phyloP scores from a whole-genome alignment of 1,140 invertebrate species.

The Lepidurus packardi region DNA sequence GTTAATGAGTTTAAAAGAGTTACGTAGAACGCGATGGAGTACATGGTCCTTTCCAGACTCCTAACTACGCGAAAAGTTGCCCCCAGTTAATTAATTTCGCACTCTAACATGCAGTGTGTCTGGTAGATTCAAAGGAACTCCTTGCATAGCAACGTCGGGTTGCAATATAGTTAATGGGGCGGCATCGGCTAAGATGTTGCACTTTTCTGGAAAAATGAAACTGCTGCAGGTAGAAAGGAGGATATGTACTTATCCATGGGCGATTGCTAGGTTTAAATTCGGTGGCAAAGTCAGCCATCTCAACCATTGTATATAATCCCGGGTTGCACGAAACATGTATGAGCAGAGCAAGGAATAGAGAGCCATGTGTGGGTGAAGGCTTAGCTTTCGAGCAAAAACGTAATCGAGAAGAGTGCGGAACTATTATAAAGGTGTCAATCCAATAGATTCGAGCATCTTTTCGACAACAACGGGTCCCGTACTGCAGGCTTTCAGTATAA shows the following conservation, averaged over 20 bases:
- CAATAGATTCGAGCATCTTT: not conserved
- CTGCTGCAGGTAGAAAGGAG: too few relatives aligned
- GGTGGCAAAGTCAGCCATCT: too few relatives aligned
- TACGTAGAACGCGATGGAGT: not conserved
- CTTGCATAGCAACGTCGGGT: not conserved
- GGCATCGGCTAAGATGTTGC: not conserved
- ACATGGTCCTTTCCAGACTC: not conserved
- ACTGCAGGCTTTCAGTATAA: not conserved
- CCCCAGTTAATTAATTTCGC: not conserved
- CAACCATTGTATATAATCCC: not conserved
- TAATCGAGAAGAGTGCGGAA: constrained; percentile 6
- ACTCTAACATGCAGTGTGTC: not conserved
- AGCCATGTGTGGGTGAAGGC: not conserved
- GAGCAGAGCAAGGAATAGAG: not conserved
- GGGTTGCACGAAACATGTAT: not conserved
- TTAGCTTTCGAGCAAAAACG: not conserved
- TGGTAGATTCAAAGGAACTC: not conserved
- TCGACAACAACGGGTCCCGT: not conserved
- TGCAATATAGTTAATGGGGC: constrained; percentile 15
- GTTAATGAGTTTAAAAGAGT: constrained; percentile 20
- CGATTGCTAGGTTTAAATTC: too few relatives aligned
- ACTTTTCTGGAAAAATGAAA: too few relatives aligned
- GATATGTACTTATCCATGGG: too few relatives aligned
- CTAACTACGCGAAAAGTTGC: constrained; percentile 8
- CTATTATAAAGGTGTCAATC: constrained; percentile 2